phyloP scores from a whole-genome alignment of 2,113 vertebrate species.

The Indri indri region DNA sequence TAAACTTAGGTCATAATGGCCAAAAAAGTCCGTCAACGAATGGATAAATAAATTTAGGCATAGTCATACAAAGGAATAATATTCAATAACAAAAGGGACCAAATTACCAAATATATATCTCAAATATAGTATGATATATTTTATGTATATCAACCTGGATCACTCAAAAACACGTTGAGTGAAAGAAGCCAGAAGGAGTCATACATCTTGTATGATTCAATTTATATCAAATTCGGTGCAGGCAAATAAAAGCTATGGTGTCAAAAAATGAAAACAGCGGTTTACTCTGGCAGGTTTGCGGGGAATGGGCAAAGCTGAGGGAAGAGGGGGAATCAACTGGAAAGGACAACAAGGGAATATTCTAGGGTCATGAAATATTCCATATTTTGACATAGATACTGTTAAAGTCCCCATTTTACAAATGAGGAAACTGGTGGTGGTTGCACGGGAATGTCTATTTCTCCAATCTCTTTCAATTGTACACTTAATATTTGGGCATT shows the following conservation, averaged over 20 bases:
- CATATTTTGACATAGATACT: background rate
- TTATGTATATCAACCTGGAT: background rate
- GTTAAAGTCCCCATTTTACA: background rate
- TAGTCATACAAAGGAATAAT: background rate
- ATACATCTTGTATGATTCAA: background rate
- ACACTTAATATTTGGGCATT: background rate
- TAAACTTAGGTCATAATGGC: background rate
- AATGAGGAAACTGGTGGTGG: background rate
- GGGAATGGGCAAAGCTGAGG: rapidly evolving
- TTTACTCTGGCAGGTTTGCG: background rate
- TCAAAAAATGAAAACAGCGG: background rate
- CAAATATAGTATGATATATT: no score
- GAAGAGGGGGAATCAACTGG: background rate
- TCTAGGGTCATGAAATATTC: no score
- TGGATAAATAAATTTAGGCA: background rate
- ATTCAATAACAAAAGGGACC: background rate
- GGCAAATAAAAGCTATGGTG: background rate
- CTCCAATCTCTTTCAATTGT: background rate
- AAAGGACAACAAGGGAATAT: background rate
- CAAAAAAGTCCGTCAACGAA: background rate
- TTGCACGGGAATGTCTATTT: background rate
- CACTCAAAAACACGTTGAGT: background rate
- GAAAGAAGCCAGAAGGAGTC: background rate
- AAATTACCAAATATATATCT: background rate
- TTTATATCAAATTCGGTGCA: background rate